Conservation (phyloP, 2,888 invertebrate species). For the Patella caerulea region DNA sequence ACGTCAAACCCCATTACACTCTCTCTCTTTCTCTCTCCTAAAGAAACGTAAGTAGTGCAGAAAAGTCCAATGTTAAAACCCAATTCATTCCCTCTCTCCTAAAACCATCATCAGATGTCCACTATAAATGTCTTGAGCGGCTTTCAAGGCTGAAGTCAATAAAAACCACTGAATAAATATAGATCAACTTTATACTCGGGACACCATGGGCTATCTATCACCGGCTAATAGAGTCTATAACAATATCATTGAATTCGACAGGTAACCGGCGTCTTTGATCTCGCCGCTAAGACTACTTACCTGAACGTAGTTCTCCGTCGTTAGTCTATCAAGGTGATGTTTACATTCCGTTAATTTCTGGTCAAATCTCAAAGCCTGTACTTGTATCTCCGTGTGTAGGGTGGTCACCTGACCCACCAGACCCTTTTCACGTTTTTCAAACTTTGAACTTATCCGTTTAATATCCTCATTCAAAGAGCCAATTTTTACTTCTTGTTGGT, state of each 20-base stretch:
- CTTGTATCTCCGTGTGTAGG: slow-evolving; percentile 48
- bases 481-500: slow-evolving; percentile 47
- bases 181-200: background rate
- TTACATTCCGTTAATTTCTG: slow-evolving; percentile 37
- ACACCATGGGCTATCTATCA: background rate
- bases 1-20: too few relatives aligned
- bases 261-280: background rate
- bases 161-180: too few relatives aligned
- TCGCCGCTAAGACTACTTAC: background rate
- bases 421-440: slow-evolving; percentile 47
- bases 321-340: background rate
- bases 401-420: slow-evolving; percentile 45
- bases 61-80: too few relatives aligned
- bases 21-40: too few relatives aligned
- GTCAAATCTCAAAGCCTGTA: slow-evolving; percentile 49
- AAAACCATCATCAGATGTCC: too few relatives aligned
- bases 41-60: too few relatives aligned
- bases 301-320: background rate
- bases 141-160: too few relatives aligned
- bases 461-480: slow-evolving; percentile 46
- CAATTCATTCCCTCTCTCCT: too few relatives aligned
- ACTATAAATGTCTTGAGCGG: too few relatives aligned
- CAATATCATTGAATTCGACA: background rate
- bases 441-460: slow-evolving; percentile 35
- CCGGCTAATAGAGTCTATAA: background rate